A percentile compares a stretch with the other conserved stretches of the same genome.
phyloP scores from a whole-genome alignment of 2,888 invertebrate genomes.

The Drosophila sordidula region DNA sequence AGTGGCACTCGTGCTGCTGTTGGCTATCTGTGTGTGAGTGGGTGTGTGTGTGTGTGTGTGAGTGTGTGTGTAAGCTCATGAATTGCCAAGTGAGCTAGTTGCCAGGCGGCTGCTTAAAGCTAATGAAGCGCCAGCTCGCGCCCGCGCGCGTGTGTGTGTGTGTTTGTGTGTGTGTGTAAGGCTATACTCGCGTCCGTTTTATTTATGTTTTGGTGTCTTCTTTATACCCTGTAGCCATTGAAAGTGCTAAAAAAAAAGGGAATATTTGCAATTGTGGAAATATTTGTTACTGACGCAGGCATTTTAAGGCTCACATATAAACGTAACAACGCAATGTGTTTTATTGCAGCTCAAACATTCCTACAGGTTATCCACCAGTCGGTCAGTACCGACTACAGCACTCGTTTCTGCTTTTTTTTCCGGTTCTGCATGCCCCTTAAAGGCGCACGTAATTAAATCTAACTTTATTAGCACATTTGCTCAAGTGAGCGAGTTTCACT shows the following conservation, averaged over 20 bases:
- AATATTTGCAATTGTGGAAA: too few species aligned
- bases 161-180: slow-evolving; percentile 6
- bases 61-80: slow-evolving; percentile 56
- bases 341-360: background rate
- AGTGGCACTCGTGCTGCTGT: slow-evolving; percentile 45
- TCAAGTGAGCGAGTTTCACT: slow-evolving; percentile 32
- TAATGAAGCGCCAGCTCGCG: slow-evolving; percentile 59
- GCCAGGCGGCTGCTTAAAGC: slow-evolving; percentile 68
- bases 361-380: slow-evolving; percentile 1
- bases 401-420: slow-evolving; percentile 4
- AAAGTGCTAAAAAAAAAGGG: too few species aligned
- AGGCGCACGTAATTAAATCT: slow-evolving; percentile 76
- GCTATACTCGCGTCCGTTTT: too few species aligned
- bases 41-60: slow-evolving; percentile 23
- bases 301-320: too few species aligned
- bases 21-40: background rate
- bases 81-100: slow-evolving; percentile 71
- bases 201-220: slow-evolving; percentile 8
- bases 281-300: too few species aligned
- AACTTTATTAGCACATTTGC: slow-evolving; percentile 76
- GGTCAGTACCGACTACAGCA: background rate
- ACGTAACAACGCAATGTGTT: background rate
- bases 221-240: background rate
- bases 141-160: too few species aligned
- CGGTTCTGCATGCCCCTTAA: slow-evolving; percentile 58